Conservation (phyloP, 2,113 vertebrate species). For the Engystomops pustulosus region DNA sequence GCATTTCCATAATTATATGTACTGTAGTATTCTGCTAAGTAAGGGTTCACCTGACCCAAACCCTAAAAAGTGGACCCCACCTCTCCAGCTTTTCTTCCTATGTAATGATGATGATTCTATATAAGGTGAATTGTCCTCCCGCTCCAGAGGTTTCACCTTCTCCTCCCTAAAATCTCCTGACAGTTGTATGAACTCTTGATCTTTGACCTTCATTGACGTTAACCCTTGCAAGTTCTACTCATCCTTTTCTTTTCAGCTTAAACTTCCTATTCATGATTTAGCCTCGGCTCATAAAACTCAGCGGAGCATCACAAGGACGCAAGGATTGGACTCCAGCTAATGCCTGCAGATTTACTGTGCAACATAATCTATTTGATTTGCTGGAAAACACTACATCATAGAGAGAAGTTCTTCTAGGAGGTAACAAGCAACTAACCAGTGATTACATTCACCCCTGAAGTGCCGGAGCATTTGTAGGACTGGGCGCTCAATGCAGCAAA, state of each 20-base stretch:
- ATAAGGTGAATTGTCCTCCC: conserved; percentile 16
- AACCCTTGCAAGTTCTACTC: conserved; percentile 59
- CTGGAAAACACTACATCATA: conserved; percentile 51
- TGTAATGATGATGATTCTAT: background rate
- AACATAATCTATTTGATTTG: conserved; percentile 65
- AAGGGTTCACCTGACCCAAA: too few species aligned
- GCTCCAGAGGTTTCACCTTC: conserved; percentile 3
- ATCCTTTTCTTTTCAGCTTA: background rate
- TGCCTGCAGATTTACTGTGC: conserved; percentile 66
- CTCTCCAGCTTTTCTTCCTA: too few species aligned
- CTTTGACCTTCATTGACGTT: conserved; percentile 75
- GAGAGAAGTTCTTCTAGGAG: conserved; percentile 58
- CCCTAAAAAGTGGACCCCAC: too few species aligned
- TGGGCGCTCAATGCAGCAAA: too few species aligned
- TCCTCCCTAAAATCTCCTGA: conserved; percentile 70
- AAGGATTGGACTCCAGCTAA: conserved; percentile 64
- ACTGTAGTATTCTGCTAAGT: too few species aligned
- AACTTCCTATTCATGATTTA: conserved; percentile 63
- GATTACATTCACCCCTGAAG: conserved; percentile 42
- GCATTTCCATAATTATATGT: too few species aligned
- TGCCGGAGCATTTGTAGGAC: too few species aligned
- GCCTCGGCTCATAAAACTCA: conserved; percentile 66
- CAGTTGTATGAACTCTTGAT: conserved; percentile 79
- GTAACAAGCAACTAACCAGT: conserved; percentile 59
- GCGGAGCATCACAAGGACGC: conserved; percentile 67